Percentiles rank a stretch among this genome's conserved stretches.
phyloP scores from a whole-genome alignment of 2,888 invertebrate species.

The Argyra leucocephala region DNA sequence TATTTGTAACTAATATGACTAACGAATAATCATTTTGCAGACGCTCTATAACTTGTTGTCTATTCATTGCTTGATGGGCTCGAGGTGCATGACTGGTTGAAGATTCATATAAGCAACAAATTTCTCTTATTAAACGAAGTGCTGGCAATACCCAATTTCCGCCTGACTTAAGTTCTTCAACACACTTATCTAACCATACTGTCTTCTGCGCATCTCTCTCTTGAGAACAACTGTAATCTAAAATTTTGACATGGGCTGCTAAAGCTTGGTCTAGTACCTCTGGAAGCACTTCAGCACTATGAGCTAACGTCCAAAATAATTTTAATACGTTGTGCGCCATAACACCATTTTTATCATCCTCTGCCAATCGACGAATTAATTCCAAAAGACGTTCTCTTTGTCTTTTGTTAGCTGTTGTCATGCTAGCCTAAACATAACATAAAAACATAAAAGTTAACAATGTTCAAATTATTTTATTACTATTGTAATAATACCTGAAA shows the following conservation, averaged over 20 bases:
- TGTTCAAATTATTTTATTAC: not conserved
- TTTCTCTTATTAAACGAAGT: conserved; percentile 88
- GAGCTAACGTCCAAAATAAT: conserved; percentile 92
- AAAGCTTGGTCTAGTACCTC: conserved; percentile 97
- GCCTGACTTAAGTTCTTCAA: conserved; percentile 81
- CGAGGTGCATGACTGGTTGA: conserved; percentile 39
- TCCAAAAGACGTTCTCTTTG: conserved; percentile 92
- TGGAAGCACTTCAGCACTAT: conserved; percentile 89
- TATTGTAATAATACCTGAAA: conserved; percentile 62
- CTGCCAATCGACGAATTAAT: conserved; percentile 85
- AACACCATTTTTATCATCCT: conserved; percentile 97
- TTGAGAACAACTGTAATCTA: conserved; percentile 96
- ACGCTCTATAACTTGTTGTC: conserved; percentile 73
- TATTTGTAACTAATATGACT: conserved; percentile 87
- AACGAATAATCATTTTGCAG: conserved; percentile 85
- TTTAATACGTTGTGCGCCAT: conserved; percentile 97
- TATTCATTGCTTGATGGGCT: conserved; percentile 45
- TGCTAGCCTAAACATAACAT: conserved; percentile 58
- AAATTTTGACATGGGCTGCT: conserved; percentile 88
- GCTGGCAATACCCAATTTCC: conserved; percentile 92
- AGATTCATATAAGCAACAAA: conserved; percentile 87
- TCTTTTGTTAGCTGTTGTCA: conserved; percentile 92
- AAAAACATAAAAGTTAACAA: conserved; percentile 13
- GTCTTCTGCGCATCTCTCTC: conserved; percentile 94
- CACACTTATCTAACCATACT: conserved; percentile 89